Base-by-base conservation (phyloP, 2,797 vertebrate genomes). In the Lerista edwardsae region DNA sequence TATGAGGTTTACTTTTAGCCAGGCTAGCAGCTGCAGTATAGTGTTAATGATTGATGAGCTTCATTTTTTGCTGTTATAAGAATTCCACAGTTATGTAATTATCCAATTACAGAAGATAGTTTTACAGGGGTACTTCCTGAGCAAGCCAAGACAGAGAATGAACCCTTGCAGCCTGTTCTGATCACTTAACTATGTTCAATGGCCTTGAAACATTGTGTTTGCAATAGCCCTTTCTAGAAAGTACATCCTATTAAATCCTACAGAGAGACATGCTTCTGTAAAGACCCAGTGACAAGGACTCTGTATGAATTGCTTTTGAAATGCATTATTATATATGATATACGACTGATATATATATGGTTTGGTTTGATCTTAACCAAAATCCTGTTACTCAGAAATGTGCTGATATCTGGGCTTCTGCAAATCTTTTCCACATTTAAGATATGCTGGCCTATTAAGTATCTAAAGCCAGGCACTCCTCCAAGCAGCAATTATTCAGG, bases 361-460 rank as follows among this genome's bases (percentile, higher is more conserved):
- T n/a, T n/a, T n/a, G n/a, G n/a, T n/a, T n/a, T n/a, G n/a, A n/a
- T 12, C 47, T 51, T 27, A 86, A 44, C 23, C 14, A 65, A 80
- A 75, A 72, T 19, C 82, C 75, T 65, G 55, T 17, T 68, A 57
- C 6, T 41, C 25, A 34, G 51, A 73, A 64, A 14, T 68, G 0
- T 34, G 31, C 55, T 19, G 9, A 79, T 85, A 87, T 83, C 75
- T 90, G 57, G 74, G 29, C 74, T 67, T 71, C 41, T 74, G 1
- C 83, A 84, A 27, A 21, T 11, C 1, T 0, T 0, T 34, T 51
- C 51, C 1, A 59, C 21, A n/a, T 12, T 2, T 0, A 21, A 7
- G 19, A 2, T 61, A 67, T 31, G 34, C 59, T 34, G 80, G 68
- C 10, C 11, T 31, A 5, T 6, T 7, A 0, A 14, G 9, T 29